Percentiles rank a stretch among this genome's conserved stretches.
phyloP scores from a whole-genome alignment of 2,113 vertebrate species.

The Sylvietta virens region DNA sequence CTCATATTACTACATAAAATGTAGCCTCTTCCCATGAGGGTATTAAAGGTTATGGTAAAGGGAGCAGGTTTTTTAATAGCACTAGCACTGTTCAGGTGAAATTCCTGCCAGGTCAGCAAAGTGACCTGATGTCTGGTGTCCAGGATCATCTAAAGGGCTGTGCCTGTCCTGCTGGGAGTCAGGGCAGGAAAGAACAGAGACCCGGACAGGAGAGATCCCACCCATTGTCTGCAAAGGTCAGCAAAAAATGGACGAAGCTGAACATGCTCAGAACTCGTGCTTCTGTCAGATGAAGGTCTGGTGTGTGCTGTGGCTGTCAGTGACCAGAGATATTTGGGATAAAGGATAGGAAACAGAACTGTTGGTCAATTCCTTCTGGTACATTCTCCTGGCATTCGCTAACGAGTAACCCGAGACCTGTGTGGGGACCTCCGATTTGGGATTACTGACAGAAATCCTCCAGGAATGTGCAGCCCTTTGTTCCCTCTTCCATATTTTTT shows the following conservation, averaged over 20 bases:
- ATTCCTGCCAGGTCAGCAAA: background rate
- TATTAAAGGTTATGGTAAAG: background rate
- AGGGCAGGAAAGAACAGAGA: background rate
- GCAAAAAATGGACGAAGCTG: background rate
- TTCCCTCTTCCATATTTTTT: background rate
- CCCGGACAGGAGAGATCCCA: background rate
- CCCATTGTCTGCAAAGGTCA: background rate
- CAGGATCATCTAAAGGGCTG: background rate
- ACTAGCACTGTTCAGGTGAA: background rate
- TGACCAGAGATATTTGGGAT: background rate
- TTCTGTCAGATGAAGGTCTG: background rate
- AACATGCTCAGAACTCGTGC: background rate
- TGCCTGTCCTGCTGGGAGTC: background rate
- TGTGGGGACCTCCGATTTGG: fast-evolving
- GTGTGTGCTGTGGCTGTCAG: background rate
- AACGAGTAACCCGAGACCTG: background rate
- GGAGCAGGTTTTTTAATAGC: background rate
- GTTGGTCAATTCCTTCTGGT: background rate
- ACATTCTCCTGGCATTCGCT: background rate
- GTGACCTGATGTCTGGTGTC: background rate
- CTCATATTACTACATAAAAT: background rate
- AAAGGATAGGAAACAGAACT: background rate
- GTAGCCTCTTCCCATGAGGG: background rate
- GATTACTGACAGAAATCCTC: background rate
- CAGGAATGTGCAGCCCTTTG: background rate